phyloP scores from a whole-genome alignment of 2,797 vertebrate genomes.

The Heliangelus exortis region DNA sequence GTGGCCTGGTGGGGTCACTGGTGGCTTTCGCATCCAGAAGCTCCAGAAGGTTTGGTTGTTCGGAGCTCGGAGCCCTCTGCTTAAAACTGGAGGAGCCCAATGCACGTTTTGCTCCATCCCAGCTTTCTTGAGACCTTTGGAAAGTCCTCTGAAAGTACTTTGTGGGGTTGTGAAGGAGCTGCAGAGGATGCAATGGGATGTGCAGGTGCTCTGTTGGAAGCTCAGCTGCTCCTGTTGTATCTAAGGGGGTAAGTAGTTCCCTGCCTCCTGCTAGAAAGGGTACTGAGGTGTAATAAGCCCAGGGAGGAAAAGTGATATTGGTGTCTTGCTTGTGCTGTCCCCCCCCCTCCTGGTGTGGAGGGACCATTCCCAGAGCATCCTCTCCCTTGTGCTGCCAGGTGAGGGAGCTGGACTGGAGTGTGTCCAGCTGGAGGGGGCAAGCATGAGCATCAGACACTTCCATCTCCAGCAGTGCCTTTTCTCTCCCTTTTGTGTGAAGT shows the following conservation, averaged over 20 bases:
- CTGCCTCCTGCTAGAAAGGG: background rate
- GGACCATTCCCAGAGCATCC: background rate
- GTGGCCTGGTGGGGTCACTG: slow-evolving; percentile 28
- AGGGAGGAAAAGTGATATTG: background rate
- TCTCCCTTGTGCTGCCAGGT: background rate
- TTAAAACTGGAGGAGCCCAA: background rate
- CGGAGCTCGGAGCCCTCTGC: fast-evolving
- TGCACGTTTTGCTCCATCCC: fast-evolving
- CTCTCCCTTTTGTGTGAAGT: background rate
- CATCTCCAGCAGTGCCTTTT: background rate
- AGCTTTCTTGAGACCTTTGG: background rate
- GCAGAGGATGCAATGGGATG: background rate
- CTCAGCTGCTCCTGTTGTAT: background rate
- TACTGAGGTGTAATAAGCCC: background rate
- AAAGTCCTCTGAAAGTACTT: fast-evolving
- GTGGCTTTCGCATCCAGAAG: background rate
- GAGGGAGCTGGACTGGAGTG: background rate
- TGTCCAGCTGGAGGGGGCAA: too few species aligned
- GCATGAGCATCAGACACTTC: fast-evolving
- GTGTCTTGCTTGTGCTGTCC: fast-evolving
- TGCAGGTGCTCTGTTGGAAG: background rate
- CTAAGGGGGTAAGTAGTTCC: background rate
- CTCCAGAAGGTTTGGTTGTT: background rate
- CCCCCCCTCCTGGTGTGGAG: background rate
- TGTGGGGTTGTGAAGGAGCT: background rate